A percentile compares a stretch with the other conserved stretches of the same genome.
phyloP scores from a whole-genome alignment of 2,888 invertebrate genomes.

The Drosophila algonquin region DNA sequence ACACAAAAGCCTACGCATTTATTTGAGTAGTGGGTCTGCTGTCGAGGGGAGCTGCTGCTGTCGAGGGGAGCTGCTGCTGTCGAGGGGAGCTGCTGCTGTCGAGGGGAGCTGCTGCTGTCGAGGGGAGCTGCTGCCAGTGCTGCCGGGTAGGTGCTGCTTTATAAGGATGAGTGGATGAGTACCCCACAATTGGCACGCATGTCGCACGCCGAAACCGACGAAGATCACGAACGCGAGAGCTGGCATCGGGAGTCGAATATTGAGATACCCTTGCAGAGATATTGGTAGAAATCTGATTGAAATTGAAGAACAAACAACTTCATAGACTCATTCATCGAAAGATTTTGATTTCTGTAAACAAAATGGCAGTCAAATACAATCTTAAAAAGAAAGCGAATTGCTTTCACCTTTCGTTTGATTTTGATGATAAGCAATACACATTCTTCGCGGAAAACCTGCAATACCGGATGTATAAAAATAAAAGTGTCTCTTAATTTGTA shows the following conservation, averaged over 20 bases:
- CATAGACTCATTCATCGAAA: too few species aligned
- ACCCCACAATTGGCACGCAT: slow-evolving; percentile 69
- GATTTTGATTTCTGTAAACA: too few species aligned
- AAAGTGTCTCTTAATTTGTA: slow-evolving; percentile 75
- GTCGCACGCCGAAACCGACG: slow-evolving; percentile 58
- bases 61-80: background rate
- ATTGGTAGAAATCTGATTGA: too few species aligned
- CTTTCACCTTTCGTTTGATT: too few species aligned
- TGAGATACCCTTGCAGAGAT: background rate
- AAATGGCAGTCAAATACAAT: too few species aligned
- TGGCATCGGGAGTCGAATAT: background rate
- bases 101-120: background rate
- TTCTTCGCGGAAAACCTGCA: too few species aligned
- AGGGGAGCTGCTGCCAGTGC: background rate
- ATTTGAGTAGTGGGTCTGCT: slow-evolving; percentile 25
- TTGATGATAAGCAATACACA: too few species aligned
- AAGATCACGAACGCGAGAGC: too few species aligned
- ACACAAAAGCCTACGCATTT: slow-evolving; percentile 71
- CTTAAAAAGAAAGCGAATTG: too few species aligned
- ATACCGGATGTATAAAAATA: slow-evolving; percentile 25
- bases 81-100: background rate
- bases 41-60: background rate
- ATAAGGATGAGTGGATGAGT: background rate
- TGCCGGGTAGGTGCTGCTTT: too few species aligned
- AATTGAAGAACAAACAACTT: too few species aligned